phyloP scores from a whole-genome alignment of 2,888 invertebrate species.

The Tetranychus piercei region DNA sequence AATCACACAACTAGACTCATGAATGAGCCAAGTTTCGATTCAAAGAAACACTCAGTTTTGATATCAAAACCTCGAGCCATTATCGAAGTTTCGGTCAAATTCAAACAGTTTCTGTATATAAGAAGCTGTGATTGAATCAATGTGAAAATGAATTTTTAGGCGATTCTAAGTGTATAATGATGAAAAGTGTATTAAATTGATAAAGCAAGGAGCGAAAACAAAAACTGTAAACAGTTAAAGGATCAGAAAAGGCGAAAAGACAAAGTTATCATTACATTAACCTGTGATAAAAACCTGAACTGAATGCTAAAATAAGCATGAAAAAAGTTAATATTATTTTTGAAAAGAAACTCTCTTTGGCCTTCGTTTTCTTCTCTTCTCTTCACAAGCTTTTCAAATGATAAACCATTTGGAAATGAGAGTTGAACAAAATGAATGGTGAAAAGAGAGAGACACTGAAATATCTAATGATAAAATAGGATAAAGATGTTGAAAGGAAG shows the following conservation, averaged over 20 bases:
- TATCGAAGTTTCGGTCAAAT: no score
- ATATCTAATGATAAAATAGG: neutral
- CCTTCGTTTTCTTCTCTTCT: neutral
- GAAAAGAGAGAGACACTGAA: no score
- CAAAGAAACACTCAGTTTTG: no score
- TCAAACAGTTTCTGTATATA: no score
- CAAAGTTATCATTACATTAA: neutral
- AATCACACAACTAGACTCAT: no score
- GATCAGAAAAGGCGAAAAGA: neutral
- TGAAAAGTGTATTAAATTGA: no score
- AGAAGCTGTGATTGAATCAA: no score
- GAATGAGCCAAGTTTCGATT: no score
- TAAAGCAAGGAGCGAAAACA: neutral
- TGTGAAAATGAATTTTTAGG: no score
- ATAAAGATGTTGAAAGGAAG: neutral
- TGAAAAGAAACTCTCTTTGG: neutral
- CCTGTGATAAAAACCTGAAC: neutral
- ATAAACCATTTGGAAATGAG: neutral
- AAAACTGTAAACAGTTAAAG: neutral
- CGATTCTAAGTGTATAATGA: no score
- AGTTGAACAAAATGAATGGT: no score
- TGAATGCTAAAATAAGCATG: neutral
- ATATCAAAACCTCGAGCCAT: no score
- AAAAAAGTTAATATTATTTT: neutral
- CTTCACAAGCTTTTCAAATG: neutral